Evolutionary conservation across 1,140 invertebrate genomes (phyloP).

Genomic region (Oedothorax gibbosus): DNA sequence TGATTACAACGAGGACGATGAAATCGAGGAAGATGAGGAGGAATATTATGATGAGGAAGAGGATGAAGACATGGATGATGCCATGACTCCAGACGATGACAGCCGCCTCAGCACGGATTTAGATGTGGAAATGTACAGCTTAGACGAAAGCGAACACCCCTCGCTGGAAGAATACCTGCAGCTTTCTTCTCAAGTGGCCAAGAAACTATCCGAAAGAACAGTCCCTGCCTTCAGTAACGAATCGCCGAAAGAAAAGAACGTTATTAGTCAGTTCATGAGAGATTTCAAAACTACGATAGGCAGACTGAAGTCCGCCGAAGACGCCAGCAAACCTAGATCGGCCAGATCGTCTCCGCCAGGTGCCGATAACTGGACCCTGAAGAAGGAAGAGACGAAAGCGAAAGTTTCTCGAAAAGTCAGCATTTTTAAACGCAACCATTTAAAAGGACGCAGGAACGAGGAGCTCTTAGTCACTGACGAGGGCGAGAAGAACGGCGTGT

Average conservation of each 20-base stretch:
- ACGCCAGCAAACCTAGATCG: conserved; percentile 11
- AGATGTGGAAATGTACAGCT: conserved; percentile 26
- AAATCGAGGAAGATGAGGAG: conserved; percentile 15
- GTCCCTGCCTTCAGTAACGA: conserved; percentile 42
- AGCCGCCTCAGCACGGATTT: conserved; percentile 52
- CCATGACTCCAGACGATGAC: conserved; percentile 38
- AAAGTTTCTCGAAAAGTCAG: conserved; percentile 44
- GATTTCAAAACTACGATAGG: conserved; percentile 54
- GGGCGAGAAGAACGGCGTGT: conserved; percentile 24
- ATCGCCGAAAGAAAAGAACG: conserved; percentile 48
- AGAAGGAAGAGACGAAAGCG: conserved; percentile 40
- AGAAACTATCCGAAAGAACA: conserved; percentile 56
- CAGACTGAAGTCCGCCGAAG: conserved; percentile 31
- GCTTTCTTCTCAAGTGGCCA: conserved; percentile 49
- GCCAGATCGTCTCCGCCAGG: conserved; percentile 3
- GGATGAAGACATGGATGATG: conserved; percentile 17
- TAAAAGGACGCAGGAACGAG: conserved; percentile 47
- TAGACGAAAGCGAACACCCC: conserved; percentile 54
- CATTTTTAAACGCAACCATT: conserved; percentile 48
- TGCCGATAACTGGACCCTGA: conserved; percentile 52
- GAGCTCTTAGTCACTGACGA: conserved; percentile 43
- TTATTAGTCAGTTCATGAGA: conserved; percentile 54
- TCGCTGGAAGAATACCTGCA: conserved; percentile 59
- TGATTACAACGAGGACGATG: conserved; percentile 20
- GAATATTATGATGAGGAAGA: conserved; percentile 19